Evolutionary conservation across 2,113 vertebrate species (phyloP), one percentile per base, ranked within the genome.

Genomic region (Bambusicola thoracicus): DNA sequence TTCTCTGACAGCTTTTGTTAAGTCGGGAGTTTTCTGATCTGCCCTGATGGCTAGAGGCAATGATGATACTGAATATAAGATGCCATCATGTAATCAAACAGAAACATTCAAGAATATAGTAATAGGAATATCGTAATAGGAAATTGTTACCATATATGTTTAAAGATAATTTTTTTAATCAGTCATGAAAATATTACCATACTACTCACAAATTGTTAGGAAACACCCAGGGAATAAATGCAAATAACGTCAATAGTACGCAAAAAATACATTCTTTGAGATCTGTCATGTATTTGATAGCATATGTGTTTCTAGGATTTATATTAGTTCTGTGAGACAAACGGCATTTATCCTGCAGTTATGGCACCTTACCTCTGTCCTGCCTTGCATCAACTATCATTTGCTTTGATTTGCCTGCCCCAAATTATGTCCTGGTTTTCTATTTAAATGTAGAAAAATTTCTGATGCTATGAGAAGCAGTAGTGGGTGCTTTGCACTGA

Each of bases 31-130:
- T 55, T 67, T 9, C 10, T 81, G 6, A 4, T 67, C 51, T 29
- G 2, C 53, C 22, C 8, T 62, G 27, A 25, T 38, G 21, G 15
- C 20, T 0, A 1, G 40, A 85, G 15, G 30, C 21, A 19, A 5
- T 27, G 56, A 19, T 53, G 36, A n/a, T 4, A 24, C 4, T 17
- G 21, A 30, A 2, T 29, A 3, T n/a, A 29, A 10, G 1, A 2
- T 43, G 5, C 2, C 20, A 17, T 43, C 1, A 15, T 20, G 65
- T 44, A 40, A 30, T 51, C 11, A 81, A 79, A 3, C 1, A 68
- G 11, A 87, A 72, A 43, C 8, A 53, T 32, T 8, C 1, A 82
- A 7, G 20, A 61, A 34, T 48, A 20, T 30, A 58, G 32, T 36
- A 72, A 43, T 2, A 46, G 1, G 10, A 67, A 70, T 59, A 34